Conservation (phyloP, 2,888 invertebrate genomes). For the Luperina testacea region DNA sequence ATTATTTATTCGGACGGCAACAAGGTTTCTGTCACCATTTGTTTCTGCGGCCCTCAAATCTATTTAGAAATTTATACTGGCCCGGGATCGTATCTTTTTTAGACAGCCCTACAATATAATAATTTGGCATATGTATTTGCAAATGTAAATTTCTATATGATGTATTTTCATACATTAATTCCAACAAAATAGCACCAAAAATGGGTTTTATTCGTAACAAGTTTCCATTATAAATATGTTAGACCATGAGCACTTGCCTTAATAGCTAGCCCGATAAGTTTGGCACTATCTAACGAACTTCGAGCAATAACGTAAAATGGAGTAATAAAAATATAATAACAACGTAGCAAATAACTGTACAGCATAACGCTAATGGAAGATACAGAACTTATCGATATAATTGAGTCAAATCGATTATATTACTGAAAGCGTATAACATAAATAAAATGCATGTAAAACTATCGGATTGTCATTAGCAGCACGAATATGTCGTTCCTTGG, state of each 20-base stretch:
- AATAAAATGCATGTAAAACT: constrained; percentile 69
- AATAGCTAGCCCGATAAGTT: constrained; percentile 68
- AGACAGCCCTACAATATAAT: not conserved
- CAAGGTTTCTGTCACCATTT: too few relatives aligned
- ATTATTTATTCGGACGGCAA: too few relatives aligned
- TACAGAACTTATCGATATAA: constrained; percentile 75
- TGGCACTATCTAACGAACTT: constrained; percentile 78
- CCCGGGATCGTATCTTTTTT: too few relatives aligned
- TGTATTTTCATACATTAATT: not conserved
- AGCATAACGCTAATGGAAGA: constrained; percentile 84
- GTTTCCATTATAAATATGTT: not conserved
- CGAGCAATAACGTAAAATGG: constrained; percentile 77
- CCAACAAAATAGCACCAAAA: constrained; percentile 1
- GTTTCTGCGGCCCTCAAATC: too few relatives aligned
- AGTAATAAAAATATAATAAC: constrained; percentile 76
- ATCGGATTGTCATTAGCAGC: constrained; percentile 50
- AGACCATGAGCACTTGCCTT: constrained; percentile 53
- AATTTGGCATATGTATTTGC: not conserved
- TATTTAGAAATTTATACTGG: too few relatives aligned
- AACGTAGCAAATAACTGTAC: constrained; percentile 79
- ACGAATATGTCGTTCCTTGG: constrained; percentile 23
- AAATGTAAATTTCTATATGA: not conserved
- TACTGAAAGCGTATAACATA: constrained; percentile 66
- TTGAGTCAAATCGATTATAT: constrained; percentile 60
- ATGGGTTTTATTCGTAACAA: not conserved